Conservation (phyloP, 2,888 invertebrate genomes). For the Parnassius mnemosyne region DNA sequence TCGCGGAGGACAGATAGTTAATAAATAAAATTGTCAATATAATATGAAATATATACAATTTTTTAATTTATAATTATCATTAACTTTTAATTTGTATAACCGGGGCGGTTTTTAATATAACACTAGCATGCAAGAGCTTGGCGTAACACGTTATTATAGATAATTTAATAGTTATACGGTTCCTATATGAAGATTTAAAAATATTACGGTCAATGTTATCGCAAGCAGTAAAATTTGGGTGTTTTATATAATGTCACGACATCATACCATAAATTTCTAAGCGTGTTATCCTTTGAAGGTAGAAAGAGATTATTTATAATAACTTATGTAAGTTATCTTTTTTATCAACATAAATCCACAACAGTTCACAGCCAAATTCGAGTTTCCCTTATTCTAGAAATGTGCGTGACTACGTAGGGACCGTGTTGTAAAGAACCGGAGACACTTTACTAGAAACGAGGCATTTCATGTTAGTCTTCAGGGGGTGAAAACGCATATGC, state of each 20-base stretch:
- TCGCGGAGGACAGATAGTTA: too few species aligned
- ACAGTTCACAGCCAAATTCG: too few species aligned
- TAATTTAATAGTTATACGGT: slow-evolving; percentile 12
- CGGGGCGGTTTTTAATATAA: not conserved
- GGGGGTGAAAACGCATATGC: too few species aligned
- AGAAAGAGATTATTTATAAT: too few species aligned
- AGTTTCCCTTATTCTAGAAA: too few species aligned
- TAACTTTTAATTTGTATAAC: slow-evolving; percentile 8
- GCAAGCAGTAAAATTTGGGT: slow-evolving; percentile 1
- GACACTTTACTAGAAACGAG: too few species aligned
- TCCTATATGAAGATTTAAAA: slow-evolving; percentile 17
- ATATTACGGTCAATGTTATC: not conserved
- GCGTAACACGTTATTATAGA: slow-evolving; percentile 15
- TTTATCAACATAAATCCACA: too few species aligned
- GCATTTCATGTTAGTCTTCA: too few species aligned
- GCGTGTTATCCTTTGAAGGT: not conserved
- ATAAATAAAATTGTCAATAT: not conserved
- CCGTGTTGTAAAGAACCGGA: too few species aligned
- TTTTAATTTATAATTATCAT: not conserved
- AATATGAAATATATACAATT: not conserved
- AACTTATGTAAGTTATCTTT: too few species aligned
- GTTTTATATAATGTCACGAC: not conserved
- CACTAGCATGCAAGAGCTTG: not conserved
- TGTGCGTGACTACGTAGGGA: too few species aligned
- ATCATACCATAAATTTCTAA: not conserved